A percentile compares a stretch with the other conserved stretches of the same genome.
Evolutionary conservation across 1,140 invertebrate genomes (phyloP).

Genomic region (Macrostomum lignano): DNA sequence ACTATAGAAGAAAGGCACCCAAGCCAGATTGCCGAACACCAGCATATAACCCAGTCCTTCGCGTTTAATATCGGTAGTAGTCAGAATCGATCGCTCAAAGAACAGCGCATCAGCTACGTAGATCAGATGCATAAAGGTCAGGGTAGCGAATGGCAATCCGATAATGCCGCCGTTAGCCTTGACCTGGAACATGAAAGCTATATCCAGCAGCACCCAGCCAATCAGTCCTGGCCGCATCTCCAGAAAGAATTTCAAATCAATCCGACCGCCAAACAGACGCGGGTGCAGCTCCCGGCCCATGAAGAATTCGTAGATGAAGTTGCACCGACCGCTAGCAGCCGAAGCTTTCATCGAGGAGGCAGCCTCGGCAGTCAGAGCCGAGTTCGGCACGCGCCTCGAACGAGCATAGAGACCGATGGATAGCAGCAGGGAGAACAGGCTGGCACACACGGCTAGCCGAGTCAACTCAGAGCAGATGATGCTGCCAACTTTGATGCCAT

Average conservation of each 20-base stretch:
- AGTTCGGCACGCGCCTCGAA: no score
- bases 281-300: constrained; percentile 49
- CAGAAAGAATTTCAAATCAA: constrained; percentile 44
- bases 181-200: constrained; percentile 23
- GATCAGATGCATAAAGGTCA: constrained; percentile 28
- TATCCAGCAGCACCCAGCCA: constrained; percentile 29
- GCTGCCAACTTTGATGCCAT: no score
- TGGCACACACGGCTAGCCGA: no score
- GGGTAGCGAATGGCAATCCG: no score
- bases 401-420: no score
- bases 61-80: constrained; percentile 38
- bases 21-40: constrained; percentile 33
- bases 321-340: no score
- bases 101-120: constrained; percentile 36
- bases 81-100: constrained; percentile 31
- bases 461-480: no score
- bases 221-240: constrained; percentile 29
- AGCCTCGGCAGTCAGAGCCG: no score
- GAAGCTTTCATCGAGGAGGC: no score
- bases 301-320: no score
- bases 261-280: constrained; percentile 32
- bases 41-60: constrained; percentile 43
- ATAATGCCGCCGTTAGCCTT: no score
- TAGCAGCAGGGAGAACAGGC: no score
- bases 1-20: constrained; percentile 35